Evolutionary conservation across 2,113 vertebrate species (phyloP).

Genomic region (Pangasianodon gigas): DNA sequence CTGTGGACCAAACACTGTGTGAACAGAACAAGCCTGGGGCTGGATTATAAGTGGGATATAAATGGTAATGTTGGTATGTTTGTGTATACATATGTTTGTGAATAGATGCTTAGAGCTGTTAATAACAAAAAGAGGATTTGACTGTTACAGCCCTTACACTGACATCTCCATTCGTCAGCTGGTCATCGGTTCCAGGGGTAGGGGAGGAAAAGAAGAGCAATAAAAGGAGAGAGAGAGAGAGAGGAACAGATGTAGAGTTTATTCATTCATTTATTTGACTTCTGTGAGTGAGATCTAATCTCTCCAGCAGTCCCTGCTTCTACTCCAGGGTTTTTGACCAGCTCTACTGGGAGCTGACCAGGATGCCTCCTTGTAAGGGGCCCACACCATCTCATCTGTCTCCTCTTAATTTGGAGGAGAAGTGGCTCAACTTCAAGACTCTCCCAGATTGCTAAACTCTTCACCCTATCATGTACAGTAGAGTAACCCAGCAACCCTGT

Average conservation of each 20-base stretch:
- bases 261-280: too few species aligned
- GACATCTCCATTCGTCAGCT: background rate
- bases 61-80: background rate
- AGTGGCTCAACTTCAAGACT: background rate
- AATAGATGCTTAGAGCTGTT: background rate
- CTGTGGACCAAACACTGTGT: too few species aligned
- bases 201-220: too few species aligned
- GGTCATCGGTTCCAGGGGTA: too few species aligned
- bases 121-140: background rate
- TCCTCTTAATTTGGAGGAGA: background rate
- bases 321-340: background rate
- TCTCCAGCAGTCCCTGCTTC: constrained; percentile 55
- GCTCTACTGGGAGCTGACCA: background rate
- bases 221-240: too few species aligned
- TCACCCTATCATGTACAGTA: background rate
- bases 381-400: background rate
- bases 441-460: background rate
- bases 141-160: background rate
- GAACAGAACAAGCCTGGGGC: too few species aligned
- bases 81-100: background rate
- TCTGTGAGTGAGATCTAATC: constrained; percentile 56
- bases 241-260: too few species aligned
- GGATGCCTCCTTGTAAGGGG: background rate
- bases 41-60: background rate
- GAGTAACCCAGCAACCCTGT: background rate